Evolutionary conservation across 1,140 invertebrate genomes (phyloP), one percentile per base, ranked within the genome.

Genomic region (Bilobella aurantiaca): DNA sequence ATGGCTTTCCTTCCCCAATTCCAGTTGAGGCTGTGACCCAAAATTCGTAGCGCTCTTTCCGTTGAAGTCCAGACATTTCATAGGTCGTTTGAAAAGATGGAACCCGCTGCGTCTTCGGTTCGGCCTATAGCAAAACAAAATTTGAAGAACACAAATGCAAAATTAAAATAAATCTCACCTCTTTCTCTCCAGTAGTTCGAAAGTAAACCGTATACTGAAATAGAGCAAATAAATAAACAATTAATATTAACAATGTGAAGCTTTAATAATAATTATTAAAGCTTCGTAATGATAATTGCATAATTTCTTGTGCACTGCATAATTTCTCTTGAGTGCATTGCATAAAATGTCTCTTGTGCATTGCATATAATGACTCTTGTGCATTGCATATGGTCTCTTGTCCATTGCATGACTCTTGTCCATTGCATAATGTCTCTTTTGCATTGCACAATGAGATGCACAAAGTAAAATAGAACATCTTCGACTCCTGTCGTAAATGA

Each of bases 1-100:
- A 93, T 46, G 87, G 83, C 79, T 91, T 87, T 42, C 92, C 91
- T 83, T 95, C 92, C 3, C 92, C 92, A 74, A 94, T 93, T 65
- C 88, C 88, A 0, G 92, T 96, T 56, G 89, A 91, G 42, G 91
- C 91, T 16, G 91, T 94, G 0, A 96, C 91, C 91, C 91, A 95
- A 78, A 96, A 94, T 76, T 94, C 90, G 74, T 94, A 94, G 64
- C 88, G 85, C 58, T 84, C 81, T 72, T 87, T 87, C 72, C 87
- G 85, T 72, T 87, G 88, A 69, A 95, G 77, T 70, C 89, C 88
- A 56, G 86, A 87, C 12, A 91, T 89, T 76, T 93, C 92, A 75
- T 86, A 90, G 74, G 85, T 89, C 75, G 88, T 80, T 83, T 82
- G 80, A 65, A 77, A 78, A 5, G 79, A 69, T 21, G 78, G 77